These are phyloP conservation scores for Cyanoderma ruficeps DNA, from an alignment of 2,113 vertebrate genomes.

Conservation along the genomic window DNA sequence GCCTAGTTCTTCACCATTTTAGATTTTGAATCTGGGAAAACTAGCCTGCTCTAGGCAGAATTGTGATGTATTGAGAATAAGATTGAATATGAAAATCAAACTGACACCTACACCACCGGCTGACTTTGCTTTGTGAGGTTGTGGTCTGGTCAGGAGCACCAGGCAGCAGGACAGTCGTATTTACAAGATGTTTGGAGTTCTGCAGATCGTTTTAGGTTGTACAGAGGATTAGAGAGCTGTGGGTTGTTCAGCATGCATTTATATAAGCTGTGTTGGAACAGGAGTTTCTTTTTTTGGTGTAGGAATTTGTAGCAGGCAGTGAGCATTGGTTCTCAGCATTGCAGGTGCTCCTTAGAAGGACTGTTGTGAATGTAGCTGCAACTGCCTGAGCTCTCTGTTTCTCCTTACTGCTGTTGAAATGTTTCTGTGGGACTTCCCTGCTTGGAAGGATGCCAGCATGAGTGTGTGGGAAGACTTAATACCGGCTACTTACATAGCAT, in stretches of 20 bases:
- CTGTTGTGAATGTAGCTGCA: background rate
- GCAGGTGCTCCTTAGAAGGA: background rate
- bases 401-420: slow-evolving; percentile 35
- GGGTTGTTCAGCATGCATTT: background rate
- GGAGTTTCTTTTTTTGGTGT: background rate
- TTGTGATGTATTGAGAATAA: background rate
- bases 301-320: background rate
- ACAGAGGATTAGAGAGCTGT: background rate
- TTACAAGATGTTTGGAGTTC: background rate
- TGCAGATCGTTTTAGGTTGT: background rate
- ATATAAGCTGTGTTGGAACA: background rate
- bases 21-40: background rate
- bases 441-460: slow-evolving; percentile 51
- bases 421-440: slow-evolving; percentile 55
- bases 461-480: slow-evolving; percentile 66
- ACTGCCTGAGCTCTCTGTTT: slow-evolving; percentile 11
- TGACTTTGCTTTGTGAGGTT: background rate
- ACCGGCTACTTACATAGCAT: slow-evolving; percentile 50
- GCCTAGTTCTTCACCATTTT: background rate
- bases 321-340: background rate
- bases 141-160: background rate
- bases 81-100: background rate
- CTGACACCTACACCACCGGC: background rate
- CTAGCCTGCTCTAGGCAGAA: background rate
- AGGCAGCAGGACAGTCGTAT: background rate